phyloP scores from a whole-genome alignment of 2,797 vertebrate species.

The Iguana delicatissima region DNA sequence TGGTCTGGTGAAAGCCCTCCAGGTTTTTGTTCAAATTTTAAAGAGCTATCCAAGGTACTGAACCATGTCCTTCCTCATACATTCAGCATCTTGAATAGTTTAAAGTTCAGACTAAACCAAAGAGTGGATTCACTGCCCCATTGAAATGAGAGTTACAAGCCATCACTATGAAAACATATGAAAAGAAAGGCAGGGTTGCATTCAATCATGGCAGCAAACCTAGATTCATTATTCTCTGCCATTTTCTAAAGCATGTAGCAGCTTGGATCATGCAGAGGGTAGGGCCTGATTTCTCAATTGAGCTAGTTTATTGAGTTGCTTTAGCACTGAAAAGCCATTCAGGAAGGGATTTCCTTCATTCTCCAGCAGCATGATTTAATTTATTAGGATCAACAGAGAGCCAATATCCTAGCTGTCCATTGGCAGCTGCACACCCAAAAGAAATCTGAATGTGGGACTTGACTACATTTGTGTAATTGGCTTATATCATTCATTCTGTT shows the following conservation, averaged over 20 bases:
- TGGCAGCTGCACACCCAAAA: neutral
- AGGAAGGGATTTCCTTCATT: conserved; percentile 3
- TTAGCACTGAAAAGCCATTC: neutral
- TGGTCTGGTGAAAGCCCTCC: too few species aligned
- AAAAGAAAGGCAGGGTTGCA: neutral
- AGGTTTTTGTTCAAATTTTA: too few species aligned
- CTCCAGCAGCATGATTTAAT: conserved; percentile 10
- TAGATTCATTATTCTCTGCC: neutral
- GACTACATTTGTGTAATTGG: conserved; percentile 3
- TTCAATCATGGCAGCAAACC: neutral
- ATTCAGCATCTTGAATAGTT: too few species aligned
- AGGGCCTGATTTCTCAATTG: neutral
- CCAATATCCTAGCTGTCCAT: neutral
- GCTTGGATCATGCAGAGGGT: neutral
- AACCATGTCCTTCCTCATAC: too few species aligned
- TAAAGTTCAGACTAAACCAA: too few species aligned
- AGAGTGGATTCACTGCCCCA: too few species aligned
- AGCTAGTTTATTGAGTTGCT: neutral
- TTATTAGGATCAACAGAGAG: neutral
- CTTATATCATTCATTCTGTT: neutral
- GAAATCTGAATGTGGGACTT: neutral
- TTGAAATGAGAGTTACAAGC: too few species aligned
- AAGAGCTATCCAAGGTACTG: too few species aligned
- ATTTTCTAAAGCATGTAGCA: neutral
- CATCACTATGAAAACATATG: too few species aligned